A percentile compares a stretch with the other conserved stretches of the same genome.
phyloP scores from a whole-genome alignment of 92 coral and sea anemone genomes.

The Montipora capitata region DNA sequence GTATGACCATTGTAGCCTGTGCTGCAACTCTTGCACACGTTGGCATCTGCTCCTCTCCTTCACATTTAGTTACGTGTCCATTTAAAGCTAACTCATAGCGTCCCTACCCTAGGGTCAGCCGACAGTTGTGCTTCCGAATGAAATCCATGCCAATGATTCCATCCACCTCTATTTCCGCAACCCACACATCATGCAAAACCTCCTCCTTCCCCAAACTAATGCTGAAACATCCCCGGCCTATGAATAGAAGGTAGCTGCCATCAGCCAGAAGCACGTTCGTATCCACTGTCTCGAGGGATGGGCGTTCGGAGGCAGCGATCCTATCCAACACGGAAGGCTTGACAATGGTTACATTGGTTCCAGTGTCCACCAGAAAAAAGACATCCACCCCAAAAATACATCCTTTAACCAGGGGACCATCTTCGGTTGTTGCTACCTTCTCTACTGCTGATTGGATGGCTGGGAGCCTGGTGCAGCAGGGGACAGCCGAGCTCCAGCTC shows the following conservation, averaged over 20 bases:
- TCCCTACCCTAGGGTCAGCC: no score
- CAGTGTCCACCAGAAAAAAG: not conserved
- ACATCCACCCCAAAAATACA: no score
- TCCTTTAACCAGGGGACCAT: no score
- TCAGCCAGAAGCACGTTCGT: conserved; percentile 21
- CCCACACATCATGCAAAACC: conserved; percentile 25
- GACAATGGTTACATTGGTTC: conserved; percentile 34
- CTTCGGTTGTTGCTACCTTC: no score
- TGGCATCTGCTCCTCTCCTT: not conserved
- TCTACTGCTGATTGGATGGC: not conserved
- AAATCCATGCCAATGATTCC: no score
- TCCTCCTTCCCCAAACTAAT: not conserved
- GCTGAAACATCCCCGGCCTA: conserved; percentile 21
- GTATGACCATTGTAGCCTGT: conserved; percentile 6
- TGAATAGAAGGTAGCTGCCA: conserved; percentile 31
- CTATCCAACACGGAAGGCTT: not conserved
- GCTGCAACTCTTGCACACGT: conserved; percentile 22
- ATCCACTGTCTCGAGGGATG: not conserved
- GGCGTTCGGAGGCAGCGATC: no score
- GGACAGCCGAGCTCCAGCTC: no score
- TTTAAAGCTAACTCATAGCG: conserved; percentile 3
- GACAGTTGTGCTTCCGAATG: no score
- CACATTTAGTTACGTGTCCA: not conserved
- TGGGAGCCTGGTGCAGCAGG: not conserved
- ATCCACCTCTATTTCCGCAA: not conserved